Evolutionary conservation across 2,797 vertebrate species (phyloP).

Genomic region (Malacoctenus gilli): DNA sequence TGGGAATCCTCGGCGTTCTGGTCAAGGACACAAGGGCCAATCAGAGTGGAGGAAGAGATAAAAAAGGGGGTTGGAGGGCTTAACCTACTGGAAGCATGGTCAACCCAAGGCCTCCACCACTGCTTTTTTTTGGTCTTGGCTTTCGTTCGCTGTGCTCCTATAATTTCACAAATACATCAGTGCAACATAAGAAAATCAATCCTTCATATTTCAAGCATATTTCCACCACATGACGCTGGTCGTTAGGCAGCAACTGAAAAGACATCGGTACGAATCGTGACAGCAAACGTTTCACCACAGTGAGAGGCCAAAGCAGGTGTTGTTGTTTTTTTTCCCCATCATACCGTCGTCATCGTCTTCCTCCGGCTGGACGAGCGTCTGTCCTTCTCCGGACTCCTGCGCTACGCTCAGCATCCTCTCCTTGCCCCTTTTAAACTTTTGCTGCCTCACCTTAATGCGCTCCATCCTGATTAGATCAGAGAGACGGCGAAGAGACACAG

Average conservation of each 20-base stretch:
- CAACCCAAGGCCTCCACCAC: slow-evolving; percentile 99
- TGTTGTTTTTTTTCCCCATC: too few species aligned
- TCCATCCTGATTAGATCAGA: slow-evolving; percentile 92
- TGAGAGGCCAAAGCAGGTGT: too few species aligned
- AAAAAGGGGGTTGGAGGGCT: slow-evolving; percentile 68
- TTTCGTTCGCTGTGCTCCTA: slow-evolving; percentile 99
- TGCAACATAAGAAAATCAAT: slow-evolving; percentile 73
- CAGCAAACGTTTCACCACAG: slow-evolving; percentile 8
- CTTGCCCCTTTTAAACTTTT: slow-evolving; percentile 99
- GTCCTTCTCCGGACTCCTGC: slow-evolving; percentile 90
- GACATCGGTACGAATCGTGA: slow-evolving; percentile 19
- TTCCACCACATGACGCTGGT: slow-evolving; percentile 24
- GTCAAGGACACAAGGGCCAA: slow-evolving; percentile 99
- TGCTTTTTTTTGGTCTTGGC: slow-evolving; percentile 99
- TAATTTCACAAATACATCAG: slow-evolving; percentile 96
- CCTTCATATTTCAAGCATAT: slow-evolving; percentile 36
- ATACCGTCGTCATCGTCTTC: slow-evolving; percentile 88
- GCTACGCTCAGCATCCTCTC: slow-evolving; percentile 94
- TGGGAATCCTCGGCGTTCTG: slow-evolving; percentile 89
- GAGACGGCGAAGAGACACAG: slow-evolving; percentile 55
- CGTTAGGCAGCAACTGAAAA: slow-evolving; percentile 22
- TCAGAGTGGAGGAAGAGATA: slow-evolving; percentile 89
- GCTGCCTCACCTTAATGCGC: slow-evolving; percentile 96
- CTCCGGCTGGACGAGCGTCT: slow-evolving; percentile 78
- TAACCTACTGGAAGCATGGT: slow-evolving; percentile 99